A percentile compares a stretch with the other conserved stretches of the same genome.
Conservation (phyloP, 2,113 vertebrate genomes). For the Percopsis transmontana region DNA sequence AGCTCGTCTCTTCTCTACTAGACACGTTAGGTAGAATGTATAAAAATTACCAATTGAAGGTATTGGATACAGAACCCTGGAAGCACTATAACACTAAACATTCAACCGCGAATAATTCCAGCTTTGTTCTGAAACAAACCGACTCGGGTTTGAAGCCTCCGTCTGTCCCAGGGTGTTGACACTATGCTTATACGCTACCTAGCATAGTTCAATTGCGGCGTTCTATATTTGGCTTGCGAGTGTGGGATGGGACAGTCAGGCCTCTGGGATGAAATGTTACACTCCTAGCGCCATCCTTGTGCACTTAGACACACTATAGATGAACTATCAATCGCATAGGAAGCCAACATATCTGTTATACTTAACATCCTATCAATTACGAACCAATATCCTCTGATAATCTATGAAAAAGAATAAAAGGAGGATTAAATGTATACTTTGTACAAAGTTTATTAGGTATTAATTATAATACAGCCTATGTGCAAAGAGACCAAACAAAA, state of each 20-base stretch:
- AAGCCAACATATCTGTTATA: background rate
- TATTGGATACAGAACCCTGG: background rate
- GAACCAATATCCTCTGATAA: background rate
- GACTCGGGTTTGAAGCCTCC: background rate
- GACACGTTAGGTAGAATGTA: background rate
- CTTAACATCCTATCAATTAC: background rate
- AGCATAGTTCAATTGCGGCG: background rate
- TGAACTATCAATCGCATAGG: background rate
- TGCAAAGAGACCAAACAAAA: conserved; percentile 15
- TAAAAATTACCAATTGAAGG: background rate
- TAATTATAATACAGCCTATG: conserved; percentile 6
- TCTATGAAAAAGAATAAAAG: background rate
- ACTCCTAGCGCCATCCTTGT: conserved; percentile 2
- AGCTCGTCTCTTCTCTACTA: background rate
- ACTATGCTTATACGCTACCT: background rate
- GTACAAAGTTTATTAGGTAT: conserved; percentile 33
- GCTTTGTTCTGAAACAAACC: conserved; percentile 15
- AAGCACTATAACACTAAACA: background rate
- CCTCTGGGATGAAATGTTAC: conserved; percentile 16
- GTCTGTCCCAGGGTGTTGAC: background rate
- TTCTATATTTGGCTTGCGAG: conserved; percentile 57
- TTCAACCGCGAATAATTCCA: conserved; percentile 1
- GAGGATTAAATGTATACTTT: background rate
- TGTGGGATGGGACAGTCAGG: conserved; percentile 26
- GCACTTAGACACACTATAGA: background rate